These are phyloP conservation scores for Halocynthia aurantium DNA, from an alignment of 23 tunicate genomes.

Conservation along the genomic window DNA sequence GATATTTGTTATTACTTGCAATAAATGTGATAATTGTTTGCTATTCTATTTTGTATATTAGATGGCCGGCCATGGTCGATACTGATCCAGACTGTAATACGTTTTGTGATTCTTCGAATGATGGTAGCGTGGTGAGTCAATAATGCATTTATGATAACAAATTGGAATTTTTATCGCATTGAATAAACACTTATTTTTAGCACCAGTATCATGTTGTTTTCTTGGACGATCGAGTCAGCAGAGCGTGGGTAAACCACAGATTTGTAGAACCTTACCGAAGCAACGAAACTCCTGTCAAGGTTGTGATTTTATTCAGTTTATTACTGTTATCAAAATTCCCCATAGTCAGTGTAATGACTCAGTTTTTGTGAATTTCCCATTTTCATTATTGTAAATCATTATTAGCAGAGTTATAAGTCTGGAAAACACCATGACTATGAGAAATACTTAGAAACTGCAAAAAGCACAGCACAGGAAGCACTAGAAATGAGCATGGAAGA, in stretches of 20 bases:
- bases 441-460: conserved; percentile 14
- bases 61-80: conserved; percentile 98
- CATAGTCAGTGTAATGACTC: neutral
- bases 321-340: neutral
- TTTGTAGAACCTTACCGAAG: conserved; percentile 39
- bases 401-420: neutral
- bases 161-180: neutral
- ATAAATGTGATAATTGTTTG: neutral
- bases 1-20: conserved; percentile 2
- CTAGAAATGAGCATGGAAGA: conserved; percentile 2
- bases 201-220: conserved; percentile 86
- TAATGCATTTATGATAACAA: neutral
- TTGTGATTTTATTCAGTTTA: conserved; percentile 27
- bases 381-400: too few species aligned
- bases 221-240: conserved; percentile 73
- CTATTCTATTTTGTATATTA: neutral
- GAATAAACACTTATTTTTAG: conserved; percentile 28
- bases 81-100: conserved; percentile 67
- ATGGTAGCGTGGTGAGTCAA: conserved; percentile 67
- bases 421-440: neutral
- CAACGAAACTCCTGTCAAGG: conserved; percentile 15
- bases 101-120: conserved; percentile 58
- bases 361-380: neutral
- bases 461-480: neutral
- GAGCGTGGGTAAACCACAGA: conserved; percentile 68